Conservation (phyloP, 2,888 invertebrate species). For the Mactromeris polynyma region DNA sequence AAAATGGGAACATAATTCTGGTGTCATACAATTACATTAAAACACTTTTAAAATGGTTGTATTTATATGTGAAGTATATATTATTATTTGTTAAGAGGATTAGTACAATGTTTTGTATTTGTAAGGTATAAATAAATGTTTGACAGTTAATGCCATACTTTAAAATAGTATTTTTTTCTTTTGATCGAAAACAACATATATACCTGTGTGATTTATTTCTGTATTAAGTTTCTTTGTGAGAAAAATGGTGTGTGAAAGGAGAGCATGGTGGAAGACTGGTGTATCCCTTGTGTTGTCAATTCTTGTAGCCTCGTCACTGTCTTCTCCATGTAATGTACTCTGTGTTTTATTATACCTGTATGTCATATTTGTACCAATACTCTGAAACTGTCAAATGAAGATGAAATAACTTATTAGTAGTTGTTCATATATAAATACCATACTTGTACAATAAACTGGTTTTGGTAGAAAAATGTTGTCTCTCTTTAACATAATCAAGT, state of each 20-base stretch:
- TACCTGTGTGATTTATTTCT: not conserved
- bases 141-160: not conserved
- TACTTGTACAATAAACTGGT: constrained; percentile 14
- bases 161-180: not conserved
- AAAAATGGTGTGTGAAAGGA: no score
- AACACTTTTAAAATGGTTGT: not conserved
- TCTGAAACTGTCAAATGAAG: not conserved
- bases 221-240: no score
- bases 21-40: not conserved
- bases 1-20: not conserved
- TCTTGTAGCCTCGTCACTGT: not conserved
- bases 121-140: no score
- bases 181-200: not conserved
- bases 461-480: constrained; percentile 1
- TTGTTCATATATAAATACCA: constrained; percentile 21
- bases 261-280: no score
- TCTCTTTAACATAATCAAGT: no score
- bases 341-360: not conserved
- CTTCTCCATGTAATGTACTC: not conserved
- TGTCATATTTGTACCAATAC: not conserved
- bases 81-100: no score
- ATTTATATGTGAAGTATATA: no score
- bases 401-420: not conserved
- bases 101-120: not conserved
- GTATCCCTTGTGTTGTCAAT: no score